Evolutionary conservation across 2,113 vertebrate genomes (phyloP), one percentile per base, ranked within the genome.

Genomic region (Cyanoderma ruficeps): DNA sequence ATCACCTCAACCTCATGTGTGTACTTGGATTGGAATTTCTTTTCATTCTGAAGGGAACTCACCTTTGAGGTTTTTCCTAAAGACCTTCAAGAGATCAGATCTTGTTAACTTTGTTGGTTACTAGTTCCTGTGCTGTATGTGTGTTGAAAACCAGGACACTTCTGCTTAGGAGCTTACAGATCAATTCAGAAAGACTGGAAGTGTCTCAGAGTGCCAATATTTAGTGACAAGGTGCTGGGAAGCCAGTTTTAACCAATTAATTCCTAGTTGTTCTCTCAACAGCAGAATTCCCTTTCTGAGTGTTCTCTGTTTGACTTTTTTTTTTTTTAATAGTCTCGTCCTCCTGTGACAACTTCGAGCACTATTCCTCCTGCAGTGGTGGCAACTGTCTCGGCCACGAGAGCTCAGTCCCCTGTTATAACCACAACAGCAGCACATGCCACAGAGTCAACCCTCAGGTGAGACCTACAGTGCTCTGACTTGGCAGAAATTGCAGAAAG

Each of bases 401-500:
- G 99, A 96, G 99, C 99, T 57, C 99, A 99, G 96, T 99, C 99
- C 60, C 99, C 99, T 23, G 98, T 99, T 85, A 99, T 99, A 93
- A 99, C 98, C 71, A 99, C 99, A 4, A 98, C 99, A 44, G 98
- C 98, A 64, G 98, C 99, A 30, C 99, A 99, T 92, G 98, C 98
- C 78, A 97, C 98, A 14, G 99, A 99, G 41, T 98, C 99, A 61
- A 94, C 98, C 14, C 98, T 99, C 61, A 99, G 99, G 99, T 99
- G 98, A 90, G 56, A 30, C 41, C 55, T 39, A 2, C 50, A 50
- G 20, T 24, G 53, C 15, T 55, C 39, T 55, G 33, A 55, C 19
- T 74, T 60, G 11, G 20, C 30, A 56, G 77, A 76, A 59, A 33
- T 21, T 79, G 46, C 47, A 21, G 47, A 20, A 41, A 71, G 35